phyloP scores from a whole-genome alignment of 1,140 invertebrate genomes.

The Drosophila kanapiae region DNA sequence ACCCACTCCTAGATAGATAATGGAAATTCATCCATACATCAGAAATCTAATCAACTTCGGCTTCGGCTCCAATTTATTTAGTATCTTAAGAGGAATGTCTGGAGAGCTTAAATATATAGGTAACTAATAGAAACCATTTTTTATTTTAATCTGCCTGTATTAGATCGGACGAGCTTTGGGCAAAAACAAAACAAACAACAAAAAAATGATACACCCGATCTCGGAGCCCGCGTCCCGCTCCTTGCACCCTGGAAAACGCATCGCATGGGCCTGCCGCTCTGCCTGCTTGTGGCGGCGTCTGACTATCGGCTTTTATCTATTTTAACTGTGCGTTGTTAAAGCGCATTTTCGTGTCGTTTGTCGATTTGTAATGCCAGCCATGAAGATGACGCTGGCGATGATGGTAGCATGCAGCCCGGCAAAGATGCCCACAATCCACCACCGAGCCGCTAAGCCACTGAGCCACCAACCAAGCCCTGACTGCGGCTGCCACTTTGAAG shows the following conservation, averaged over 20 bases:
- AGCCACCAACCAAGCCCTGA: constrained; percentile 32
- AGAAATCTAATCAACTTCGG: constrained; percentile 4
- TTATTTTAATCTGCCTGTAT: constrained; percentile 26
- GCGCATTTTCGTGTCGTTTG: constrained; percentile 85
- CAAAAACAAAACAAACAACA: constrained; percentile 20
- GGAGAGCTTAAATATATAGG: constrained; percentile 14
- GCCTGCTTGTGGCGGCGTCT: constrained; percentile 60
- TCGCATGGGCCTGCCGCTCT: not conserved
- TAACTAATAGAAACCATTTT: constrained; percentile 48
- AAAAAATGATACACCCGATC: constrained; percentile 34
- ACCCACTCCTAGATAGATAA: not conserved
- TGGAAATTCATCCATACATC: not conserved
- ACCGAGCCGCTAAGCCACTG: constrained; percentile 11
- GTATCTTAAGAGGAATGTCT: not conserved
- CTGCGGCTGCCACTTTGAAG: constrained; percentile 71
- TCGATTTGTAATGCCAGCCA: constrained; percentile 81
- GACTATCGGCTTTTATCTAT: constrained; percentile 83
- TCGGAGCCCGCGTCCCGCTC: not conserved
- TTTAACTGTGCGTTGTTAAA: constrained; percentile 84
- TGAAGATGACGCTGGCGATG: constrained; percentile 53
- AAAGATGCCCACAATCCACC: constrained; percentile 22
- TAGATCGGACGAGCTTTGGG: constrained; percentile 27
- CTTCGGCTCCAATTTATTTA: not conserved
- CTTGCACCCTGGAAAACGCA: not conserved
- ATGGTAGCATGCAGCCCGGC: constrained; percentile 50